Conservation (phyloP, 2,113 vertebrate species). For the Orthochromis indermauri region DNA sequence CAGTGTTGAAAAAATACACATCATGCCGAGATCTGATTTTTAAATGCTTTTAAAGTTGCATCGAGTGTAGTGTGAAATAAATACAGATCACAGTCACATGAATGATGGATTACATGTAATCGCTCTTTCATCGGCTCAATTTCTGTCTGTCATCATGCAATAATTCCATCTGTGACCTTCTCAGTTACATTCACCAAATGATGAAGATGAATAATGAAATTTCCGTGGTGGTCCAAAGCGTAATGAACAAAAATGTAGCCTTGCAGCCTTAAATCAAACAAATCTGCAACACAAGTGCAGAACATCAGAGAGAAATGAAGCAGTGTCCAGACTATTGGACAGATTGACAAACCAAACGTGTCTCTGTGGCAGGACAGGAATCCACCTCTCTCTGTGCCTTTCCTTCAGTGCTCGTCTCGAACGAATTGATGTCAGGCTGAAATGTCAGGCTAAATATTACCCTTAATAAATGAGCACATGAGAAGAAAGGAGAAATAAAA, state of each 20-base stretch:
- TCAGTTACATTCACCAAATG: background rate
- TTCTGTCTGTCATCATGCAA: background rate
- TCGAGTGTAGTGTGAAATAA: background rate
- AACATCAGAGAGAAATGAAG: background rate
- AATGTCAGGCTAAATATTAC: conserved; percentile 40
- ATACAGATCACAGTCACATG: background rate
- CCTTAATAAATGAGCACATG: conserved; percentile 7
- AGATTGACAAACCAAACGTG: background rate
- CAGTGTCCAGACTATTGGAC: background rate
- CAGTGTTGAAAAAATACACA: background rate
- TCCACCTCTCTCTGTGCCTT: background rate
- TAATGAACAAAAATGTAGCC: background rate
- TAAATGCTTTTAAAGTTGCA: background rate
- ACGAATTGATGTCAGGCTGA: conserved; percentile 7
- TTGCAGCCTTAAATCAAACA: background rate
- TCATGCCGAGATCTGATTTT: background rate
- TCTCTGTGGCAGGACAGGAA: background rate
- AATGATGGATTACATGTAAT: background rate
- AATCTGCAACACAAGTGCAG: background rate
- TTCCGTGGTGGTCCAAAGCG: background rate
- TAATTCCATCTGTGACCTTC: background rate
- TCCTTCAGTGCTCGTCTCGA: background rate
- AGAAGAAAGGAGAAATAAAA: conserved; percentile 1
- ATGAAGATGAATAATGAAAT: background rate
- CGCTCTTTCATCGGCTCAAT: background rate